Evolutionary conservation across 2,113 vertebrate species (phyloP).

Genomic region (Psettodes erumei): DNA sequence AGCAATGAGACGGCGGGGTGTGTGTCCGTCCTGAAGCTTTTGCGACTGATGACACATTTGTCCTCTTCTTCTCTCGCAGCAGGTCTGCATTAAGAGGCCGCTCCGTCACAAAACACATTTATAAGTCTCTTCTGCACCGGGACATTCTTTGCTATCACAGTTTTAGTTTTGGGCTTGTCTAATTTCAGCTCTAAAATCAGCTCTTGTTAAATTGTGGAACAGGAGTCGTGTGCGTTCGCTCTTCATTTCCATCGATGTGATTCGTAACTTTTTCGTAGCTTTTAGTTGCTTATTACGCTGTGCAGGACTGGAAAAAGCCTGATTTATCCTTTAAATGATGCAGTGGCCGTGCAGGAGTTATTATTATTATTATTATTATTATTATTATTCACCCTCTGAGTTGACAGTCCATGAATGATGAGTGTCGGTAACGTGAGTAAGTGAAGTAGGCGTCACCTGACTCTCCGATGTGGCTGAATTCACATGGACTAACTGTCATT

Average conservation of each 20-base stretch:
- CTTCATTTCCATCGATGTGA: too few species aligned
- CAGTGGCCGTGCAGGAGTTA: background rate
- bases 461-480: slow-evolving; percentile 33
- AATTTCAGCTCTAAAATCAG: too few species aligned
- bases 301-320: background rate
- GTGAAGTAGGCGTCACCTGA: slow-evolving; percentile 49
- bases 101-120: too few species aligned
- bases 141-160: too few species aligned
- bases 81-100: background rate
- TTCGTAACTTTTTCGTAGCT: too few species aligned
- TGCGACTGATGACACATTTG: slow-evolving; percentile 31
- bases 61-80: slow-evolving; percentile 5
- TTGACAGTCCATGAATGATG: slow-evolving; percentile 3
- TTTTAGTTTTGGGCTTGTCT: background rate
- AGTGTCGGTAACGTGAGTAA: slow-evolving; percentile 66
- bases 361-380: slow-evolving; percentile 18
- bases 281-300: background rate
- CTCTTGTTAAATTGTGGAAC: background rate
- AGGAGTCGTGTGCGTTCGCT: background rate
- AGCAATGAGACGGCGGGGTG: too few species aligned
- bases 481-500: slow-evolving; percentile 56
- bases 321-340: background rate
- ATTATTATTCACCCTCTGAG: slow-evolving; percentile 3
- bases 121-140: too few species aligned
- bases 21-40: slow-evolving; percentile 16